Evolutionary conservation across 1,140 invertebrate species (phyloP).

Genomic region (Ganaspis sp.): DNA sequence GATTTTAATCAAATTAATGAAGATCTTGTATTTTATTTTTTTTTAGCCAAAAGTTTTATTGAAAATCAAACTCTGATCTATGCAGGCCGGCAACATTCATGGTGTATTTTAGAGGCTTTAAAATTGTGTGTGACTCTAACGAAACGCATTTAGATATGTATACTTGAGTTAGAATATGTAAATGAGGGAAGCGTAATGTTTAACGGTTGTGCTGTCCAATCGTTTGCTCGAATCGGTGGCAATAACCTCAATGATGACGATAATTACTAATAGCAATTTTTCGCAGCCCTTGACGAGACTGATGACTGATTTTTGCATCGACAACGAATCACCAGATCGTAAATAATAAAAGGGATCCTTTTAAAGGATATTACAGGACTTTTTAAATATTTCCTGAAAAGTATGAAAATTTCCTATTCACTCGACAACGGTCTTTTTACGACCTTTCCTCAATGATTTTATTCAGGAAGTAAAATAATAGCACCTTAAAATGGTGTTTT

Average conservation of each 20-base stretch:
- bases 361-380: not conserved
- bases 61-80: not conserved
- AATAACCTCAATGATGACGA: conserved; percentile 42
- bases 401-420: not conserved
- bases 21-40: not conserved
- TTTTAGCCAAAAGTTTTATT: not conserved
- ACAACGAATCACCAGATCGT: not conserved
- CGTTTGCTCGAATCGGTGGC: conserved; percentile 36
- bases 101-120: not conserved
- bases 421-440: not conserved
- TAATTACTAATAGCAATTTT: conserved; percentile 11
- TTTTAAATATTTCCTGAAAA: not conserved
- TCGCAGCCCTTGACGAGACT: not conserved
- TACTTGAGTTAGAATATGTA: conserved; percentile 44
- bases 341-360: not conserved
- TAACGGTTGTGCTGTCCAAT: conserved; percentile 38
- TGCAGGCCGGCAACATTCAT: not conserved
- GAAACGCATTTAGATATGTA: conserved; percentile 12
- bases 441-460: too few species aligned
- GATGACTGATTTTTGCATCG: not conserved
- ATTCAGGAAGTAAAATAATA: too few species aligned
- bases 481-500: too few species aligned
- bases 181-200: conserved; percentile 45
- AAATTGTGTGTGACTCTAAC: conserved; percentile 9
- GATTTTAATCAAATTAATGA: not conserved